Conservation (phyloP, 2,797 vertebrate species). For the Hippopotamyrus pictus region DNA sequence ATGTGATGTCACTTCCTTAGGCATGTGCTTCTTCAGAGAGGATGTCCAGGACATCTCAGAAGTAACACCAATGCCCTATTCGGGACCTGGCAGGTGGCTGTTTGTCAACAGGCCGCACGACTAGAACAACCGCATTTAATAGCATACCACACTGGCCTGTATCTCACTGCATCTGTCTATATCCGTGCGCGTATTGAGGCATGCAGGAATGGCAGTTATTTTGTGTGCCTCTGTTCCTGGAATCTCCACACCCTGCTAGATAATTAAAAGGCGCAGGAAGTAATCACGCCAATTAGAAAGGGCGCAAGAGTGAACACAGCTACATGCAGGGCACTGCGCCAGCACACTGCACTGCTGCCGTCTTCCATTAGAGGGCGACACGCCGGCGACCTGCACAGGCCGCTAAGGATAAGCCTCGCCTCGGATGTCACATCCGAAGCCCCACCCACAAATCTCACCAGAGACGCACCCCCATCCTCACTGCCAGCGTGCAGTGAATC, state of each 20-base stretch:
- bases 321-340: background rate
- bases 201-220: background rate
- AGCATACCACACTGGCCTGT: background rate
- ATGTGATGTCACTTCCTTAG: background rate
- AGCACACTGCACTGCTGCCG: background rate
- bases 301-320: background rate
- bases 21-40: background rate
- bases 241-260: background rate
- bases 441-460: background rate
- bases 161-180: background rate
- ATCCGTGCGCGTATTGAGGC: background rate
- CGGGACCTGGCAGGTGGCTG: background rate
- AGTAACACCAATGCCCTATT: background rate
- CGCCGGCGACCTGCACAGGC: background rate
- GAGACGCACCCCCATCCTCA: background rate
- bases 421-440: background rate
- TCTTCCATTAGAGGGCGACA: background rate
- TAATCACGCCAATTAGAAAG: background rate
- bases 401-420: background rate
- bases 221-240: background rate
- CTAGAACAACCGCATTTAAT: background rate
- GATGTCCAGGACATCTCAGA: background rate
- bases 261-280: background rate
- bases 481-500: background rate
- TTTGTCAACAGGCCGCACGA: background rate